A percentile compares a stretch with the other conserved stretches of the same genome.
Conservation (phyloP, 2,797 vertebrate genomes). For the Gallinago nigripennis region DNA sequence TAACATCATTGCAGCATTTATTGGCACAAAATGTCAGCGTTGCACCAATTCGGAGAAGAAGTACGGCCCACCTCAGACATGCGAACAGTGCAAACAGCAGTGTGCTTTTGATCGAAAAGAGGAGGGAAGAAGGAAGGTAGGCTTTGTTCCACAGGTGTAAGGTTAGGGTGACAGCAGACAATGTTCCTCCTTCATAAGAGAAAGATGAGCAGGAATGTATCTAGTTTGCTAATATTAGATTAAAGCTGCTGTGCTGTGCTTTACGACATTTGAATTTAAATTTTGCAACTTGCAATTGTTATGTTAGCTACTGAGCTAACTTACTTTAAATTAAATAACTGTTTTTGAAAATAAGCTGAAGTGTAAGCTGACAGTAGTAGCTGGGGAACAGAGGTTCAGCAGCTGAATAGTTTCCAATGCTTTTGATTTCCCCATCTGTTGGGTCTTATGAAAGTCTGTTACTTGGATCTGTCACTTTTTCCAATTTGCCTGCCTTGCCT, state of each 20-base stretch:
- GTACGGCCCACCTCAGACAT: constrained; percentile 96
- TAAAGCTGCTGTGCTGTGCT: not conserved
- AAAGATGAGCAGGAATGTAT: not conserved
- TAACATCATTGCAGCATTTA: constrained; percentile 99
- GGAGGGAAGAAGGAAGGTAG: constrained; percentile 94
- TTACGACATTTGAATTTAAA: not conserved
- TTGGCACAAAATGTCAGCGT: constrained; percentile 98
- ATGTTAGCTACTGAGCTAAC: not conserved
- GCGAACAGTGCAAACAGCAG: constrained; percentile 97
- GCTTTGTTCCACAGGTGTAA: not conserved
- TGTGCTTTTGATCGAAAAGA: constrained; percentile 98
- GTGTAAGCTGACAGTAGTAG: not conserved
- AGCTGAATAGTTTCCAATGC: not conserved
- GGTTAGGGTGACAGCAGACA: not conserved
- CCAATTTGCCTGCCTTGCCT: not conserved
- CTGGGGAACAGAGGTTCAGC: not conserved
- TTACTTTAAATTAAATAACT: not conserved
- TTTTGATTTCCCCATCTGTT: not conserved
- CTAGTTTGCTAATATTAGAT: not conserved
- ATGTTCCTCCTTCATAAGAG: not conserved
- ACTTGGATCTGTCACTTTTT: not conserved
- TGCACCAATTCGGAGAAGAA: constrained; percentile 99
- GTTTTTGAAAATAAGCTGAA: not conserved
- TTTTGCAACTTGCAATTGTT: not conserved
- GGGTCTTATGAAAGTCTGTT: not conserved